Percentiles rank a stretch among this genome's conserved stretches.
Evolutionary conservation across 2,888 invertebrate genomes (phyloP).

Genomic region (Colletes collaris): DNA sequence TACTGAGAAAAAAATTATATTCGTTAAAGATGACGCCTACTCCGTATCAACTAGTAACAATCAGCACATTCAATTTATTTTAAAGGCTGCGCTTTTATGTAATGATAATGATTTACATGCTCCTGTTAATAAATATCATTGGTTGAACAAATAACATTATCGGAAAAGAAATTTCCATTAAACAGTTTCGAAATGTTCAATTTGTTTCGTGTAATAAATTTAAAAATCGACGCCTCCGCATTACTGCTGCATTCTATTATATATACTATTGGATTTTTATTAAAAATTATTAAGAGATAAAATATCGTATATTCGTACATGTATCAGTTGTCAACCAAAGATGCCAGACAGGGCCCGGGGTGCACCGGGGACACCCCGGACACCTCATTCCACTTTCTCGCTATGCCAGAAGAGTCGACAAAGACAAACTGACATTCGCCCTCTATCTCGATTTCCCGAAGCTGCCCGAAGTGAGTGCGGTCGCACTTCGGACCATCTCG

Average conservation of each 20-base stretch:
- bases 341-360: too few species aligned
- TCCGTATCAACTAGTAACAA: constrained; percentile 67
- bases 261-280: background rate
- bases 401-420: too few species aligned
- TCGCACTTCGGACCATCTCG: too few species aligned
- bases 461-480: too few species aligned
- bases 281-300: background rate
- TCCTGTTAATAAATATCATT: constrained; percentile 5
- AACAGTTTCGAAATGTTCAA: background rate
- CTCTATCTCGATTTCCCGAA: too few species aligned
- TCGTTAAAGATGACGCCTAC: constrained; percentile 77
- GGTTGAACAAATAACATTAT: background rate
- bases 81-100: constrained; percentile 12
- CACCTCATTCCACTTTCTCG: too few species aligned
- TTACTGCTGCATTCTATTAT: background rate
- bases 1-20: constrained; percentile 69
- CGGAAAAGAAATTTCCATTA: background rate
- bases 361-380: too few species aligned
- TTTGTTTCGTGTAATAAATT: constrained; percentile 3
- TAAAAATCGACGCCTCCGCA: background rate
- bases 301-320: background rate
- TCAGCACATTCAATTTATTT: constrained; percentile 15
- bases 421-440: too few species aligned
- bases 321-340: background rate
- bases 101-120: background rate